phyloP scores from a whole-genome alignment of 2,113 vertebrate species.

The Potamarius usumacintae region DNA sequence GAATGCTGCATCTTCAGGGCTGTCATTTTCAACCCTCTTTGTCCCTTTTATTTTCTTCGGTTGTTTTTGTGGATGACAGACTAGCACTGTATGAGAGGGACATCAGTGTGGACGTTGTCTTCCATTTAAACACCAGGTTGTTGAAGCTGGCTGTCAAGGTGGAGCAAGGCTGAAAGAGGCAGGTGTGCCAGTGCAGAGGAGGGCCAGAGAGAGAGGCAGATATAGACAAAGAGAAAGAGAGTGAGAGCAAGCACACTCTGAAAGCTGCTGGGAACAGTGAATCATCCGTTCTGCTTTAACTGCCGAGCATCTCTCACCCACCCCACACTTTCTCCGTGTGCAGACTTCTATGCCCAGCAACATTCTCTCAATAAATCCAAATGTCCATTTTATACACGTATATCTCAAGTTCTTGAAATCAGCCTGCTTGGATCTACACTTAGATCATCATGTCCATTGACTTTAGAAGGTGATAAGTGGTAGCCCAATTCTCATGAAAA shows the following conservation, averaged over 20 bases:
- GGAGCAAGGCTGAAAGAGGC: constrained; percentile 44
- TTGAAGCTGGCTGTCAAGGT: constrained; percentile 54
- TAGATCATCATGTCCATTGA: background rate
- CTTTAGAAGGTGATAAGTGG: background rate
- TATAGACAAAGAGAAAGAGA: constrained; percentile 25
- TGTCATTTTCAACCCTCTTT: constrained; percentile 46
- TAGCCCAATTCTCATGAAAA: background rate
- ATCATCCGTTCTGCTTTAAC: constrained; percentile 45
- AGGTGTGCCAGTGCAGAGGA: constrained; percentile 43
- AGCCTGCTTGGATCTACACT: background rate
- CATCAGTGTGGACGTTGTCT: constrained; percentile 54
- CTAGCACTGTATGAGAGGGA: constrained; percentile 33
- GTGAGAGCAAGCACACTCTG: constrained; percentile 25
- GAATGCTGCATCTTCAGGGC: constrained; percentile 44
- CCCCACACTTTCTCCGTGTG: constrained; percentile 29
- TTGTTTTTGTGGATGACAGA: constrained; percentile 42
- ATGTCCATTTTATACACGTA: constrained; percentile 17
- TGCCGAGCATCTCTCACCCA: constrained; percentile 43
- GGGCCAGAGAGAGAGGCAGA: constrained; percentile 30
- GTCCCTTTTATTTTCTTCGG: constrained; percentile 25
- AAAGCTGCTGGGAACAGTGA: constrained; percentile 49
- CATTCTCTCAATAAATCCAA: background rate
- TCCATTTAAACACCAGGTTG: constrained; percentile 53
- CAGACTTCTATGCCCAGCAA: constrained; percentile 2
- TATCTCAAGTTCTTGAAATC: constrained; percentile 20